Evolutionary conservation across 2,113 vertebrate species (phyloP).

Genomic region (Zingel zingel): DNA sequence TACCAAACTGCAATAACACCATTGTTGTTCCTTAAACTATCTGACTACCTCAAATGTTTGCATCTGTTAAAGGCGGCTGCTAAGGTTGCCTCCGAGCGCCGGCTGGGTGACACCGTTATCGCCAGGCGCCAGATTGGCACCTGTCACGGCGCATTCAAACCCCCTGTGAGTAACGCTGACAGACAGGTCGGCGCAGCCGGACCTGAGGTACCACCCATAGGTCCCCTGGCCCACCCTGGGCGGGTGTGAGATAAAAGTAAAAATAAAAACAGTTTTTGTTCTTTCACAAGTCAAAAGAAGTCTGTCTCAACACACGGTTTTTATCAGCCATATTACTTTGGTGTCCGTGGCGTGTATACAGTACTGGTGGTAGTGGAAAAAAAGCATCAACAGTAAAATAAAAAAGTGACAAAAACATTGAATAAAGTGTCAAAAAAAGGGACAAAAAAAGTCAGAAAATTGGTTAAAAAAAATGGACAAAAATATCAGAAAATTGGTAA

Average conservation of each 20-base stretch:
- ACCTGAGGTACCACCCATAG: conserved; percentile 75
- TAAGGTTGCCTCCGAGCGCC: conserved; percentile 52
- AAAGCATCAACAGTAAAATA: too few relatives aligned
- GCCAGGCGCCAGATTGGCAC: conserved; percentile 74
- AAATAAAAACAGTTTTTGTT: conserved; percentile 50
- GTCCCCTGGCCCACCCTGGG: conserved; percentile 40
- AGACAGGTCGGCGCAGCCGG: conserved; percentile 68
- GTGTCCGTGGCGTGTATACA: too few relatives aligned
- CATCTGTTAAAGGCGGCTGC: conserved; percentile 65
- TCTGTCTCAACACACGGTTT: neutral
- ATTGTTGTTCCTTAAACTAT: conserved; percentile 55
- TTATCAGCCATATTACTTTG: neutral
- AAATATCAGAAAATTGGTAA: too few relatives aligned
- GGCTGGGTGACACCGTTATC: conserved; percentile 64
- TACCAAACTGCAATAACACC: conserved; percentile 26
- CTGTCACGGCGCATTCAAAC: conserved; percentile 74
- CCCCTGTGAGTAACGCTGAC: conserved; percentile 75
- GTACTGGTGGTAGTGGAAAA: too few relatives aligned
- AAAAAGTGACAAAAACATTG: too few relatives aligned
- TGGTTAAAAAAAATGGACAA: too few relatives aligned
- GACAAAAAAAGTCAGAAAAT: too few relatives aligned
- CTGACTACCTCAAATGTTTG: conserved; percentile 58
- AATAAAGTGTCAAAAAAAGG: too few relatives aligned
- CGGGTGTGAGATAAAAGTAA: conserved; percentile 38
- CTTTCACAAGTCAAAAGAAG: neutral